Base-by-base conservation (phyloP, 2,888 invertebrate species). In the Cacoxenus indagator region DNA sequence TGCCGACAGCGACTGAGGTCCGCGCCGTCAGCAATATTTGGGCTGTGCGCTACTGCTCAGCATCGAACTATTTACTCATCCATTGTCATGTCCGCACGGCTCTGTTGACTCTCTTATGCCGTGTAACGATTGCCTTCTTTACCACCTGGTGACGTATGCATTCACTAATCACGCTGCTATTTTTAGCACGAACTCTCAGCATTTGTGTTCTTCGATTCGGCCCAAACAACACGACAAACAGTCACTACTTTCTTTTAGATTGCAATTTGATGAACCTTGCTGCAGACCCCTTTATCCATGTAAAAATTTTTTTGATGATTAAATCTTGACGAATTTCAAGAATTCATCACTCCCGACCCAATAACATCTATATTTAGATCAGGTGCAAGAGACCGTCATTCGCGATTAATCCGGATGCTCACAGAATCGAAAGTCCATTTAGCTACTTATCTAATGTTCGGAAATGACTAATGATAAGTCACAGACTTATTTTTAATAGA, bases 121-220 rank as follows among this genome's bases (percentile, higher is more conserved):
- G 69, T 69, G 70, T 70, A 68, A n/a, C 73, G 73, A 51, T n/a
- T 9, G 27, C 24, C 55, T 17, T 5, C n/a, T 19, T 19, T 5
- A 31, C 75, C 81, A 78, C 81, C 82, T 78, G 82, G 84, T 82
- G 83, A 83, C 78, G 83, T 83, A 76, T 72, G 71, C 70, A 70
- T 69, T n/a, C 75, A 76, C 75, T 76, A 83, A 82, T 82, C 81
- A 82, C 75, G 65, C 70, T 74, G 75, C 84, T 82, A 82, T 82
- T 82, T 82, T 73, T 57, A 75, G 71, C 62, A 31, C 57, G n/a
- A 31, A 31, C 31, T 31, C 5, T 31, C 6, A 31, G 31, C 31
- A 31, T 31, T 31, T n/a, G n/a, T n/a, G n/a, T n/a, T n/a, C n/a
- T n/a, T n/a, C n/a, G n/a, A n/a, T n/a, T n/a, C n/a, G n/a, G n/a